A percentile compares a stretch with the other conserved stretches of the same genome.
These are phyloP conservation scores for Epinephelus malabaricus DNA, from an alignment of 2,797 vertebrate genomes.

Conservation along the genomic window DNA sequence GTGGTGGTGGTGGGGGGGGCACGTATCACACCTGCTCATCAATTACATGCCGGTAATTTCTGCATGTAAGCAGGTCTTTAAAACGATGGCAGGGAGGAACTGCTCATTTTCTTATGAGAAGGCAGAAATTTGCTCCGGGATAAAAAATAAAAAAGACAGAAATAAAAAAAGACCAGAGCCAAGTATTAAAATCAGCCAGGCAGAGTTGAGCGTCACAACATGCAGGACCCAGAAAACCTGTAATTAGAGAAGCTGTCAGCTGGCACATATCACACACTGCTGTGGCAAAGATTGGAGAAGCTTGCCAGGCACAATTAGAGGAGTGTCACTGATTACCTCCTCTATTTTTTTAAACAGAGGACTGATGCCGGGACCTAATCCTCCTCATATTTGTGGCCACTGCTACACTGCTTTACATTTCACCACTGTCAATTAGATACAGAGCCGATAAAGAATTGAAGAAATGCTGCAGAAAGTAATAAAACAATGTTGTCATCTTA, in stretches of 20 bases:
- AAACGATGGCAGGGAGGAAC: conserved; percentile 52
- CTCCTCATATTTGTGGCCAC: conserved; percentile 25
- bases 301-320: conserved; percentile 63
- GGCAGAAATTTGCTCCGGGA: conserved; percentile 53
- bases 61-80: conserved; percentile 64
- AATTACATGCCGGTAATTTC: conserved; percentile 71
- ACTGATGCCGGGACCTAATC: conserved; percentile 29
- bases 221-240: conserved; percentile 56
- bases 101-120: conserved; percentile 32
- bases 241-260: conserved; percentile 72
- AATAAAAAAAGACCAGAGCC: not conserved
- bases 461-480: not conserved
- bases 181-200: conserved; percentile 45
- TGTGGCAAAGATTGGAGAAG: conserved; percentile 33
- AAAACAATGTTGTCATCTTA: not conserved
- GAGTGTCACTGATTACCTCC: conserved; percentile 60
- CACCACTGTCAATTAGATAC: conserved; percentile 5
- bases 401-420: conserved; percentile 3
- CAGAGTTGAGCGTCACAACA: conserved; percentile 45
- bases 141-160: conserved; percentile 19
- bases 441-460: conserved; percentile 5
- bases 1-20: not conserved
- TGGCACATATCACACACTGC: conserved; percentile 50
- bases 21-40: conserved; percentile 71
- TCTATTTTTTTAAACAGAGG: conserved; percentile 9